A percentile compares a stretch with the other conserved stretches of the same genome.
phyloP scores from a whole-genome alignment of 2,888 invertebrate species.

The Cetonia aurata region DNA sequence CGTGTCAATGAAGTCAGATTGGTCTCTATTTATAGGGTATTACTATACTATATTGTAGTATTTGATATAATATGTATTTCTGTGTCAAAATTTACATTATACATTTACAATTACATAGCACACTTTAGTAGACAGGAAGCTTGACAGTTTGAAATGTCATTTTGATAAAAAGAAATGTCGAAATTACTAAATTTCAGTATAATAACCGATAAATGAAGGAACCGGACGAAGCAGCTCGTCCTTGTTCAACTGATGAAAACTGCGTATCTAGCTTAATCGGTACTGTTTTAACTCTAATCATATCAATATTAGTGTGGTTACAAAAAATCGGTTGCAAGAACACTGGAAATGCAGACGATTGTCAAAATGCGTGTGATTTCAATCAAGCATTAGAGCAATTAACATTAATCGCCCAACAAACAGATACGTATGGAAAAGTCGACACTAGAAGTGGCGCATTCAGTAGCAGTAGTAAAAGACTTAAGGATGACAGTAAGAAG shows the following conservation, averaged over 20 bases:
- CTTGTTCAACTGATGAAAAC: constrained; percentile 17
- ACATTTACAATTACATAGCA: too few species aligned
- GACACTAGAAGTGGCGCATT: background rate
- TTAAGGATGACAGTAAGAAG: constrained; percentile 19
- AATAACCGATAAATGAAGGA: constrained; percentile 40
- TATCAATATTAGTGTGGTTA: constrained; percentile 41
- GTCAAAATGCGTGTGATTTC: constrained; percentile 35
- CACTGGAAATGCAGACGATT: constrained; percentile 14
- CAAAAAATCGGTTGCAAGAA: constrained; percentile 34
- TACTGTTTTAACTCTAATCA: constrained; percentile 35
- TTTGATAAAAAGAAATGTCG: constrained; percentile 40
- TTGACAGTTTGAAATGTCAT: constrained; percentile 30
- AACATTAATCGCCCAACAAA: constrained; percentile 23
- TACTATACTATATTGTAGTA: too few species aligned
- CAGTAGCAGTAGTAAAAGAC: background rate
- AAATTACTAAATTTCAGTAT: constrained; percentile 41
- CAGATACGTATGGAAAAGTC: background rate
- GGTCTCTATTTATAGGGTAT: too few species aligned
- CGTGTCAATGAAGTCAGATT: too few species aligned
- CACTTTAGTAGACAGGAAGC: background rate
- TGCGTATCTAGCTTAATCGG: constrained; percentile 38
- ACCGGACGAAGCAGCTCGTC: constrained; percentile 30
- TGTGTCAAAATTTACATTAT: too few species aligned
- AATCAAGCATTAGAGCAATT: constrained; percentile 35
- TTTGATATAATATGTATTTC: too few species aligned